Evolutionary conservation across 92 coral and sea anemone species (phyloP), one percentile per base, ranked within the genome.

Genomic region (Porites divaricata): DNA sequence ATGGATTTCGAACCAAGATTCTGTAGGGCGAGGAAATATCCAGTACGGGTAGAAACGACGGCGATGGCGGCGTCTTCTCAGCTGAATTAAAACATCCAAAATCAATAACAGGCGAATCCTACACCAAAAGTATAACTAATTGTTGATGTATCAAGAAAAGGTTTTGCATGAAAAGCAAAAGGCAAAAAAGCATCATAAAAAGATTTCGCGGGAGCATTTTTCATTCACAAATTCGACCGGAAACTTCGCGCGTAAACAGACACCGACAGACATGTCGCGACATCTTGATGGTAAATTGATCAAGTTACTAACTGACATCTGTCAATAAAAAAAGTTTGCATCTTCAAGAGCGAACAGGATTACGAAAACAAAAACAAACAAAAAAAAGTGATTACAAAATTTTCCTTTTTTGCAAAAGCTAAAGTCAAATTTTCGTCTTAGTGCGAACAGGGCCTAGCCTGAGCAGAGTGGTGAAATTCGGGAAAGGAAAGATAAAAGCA

Each of bases 61-160:
- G 59, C 76, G 63, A 72, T 72, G 77, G 77, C 35, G 63, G 77
- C 77, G 35, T 72, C 77, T 72, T 72, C 59, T 50, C 59, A 72
- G 76, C 76, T 72, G 76, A 72, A 48, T 72, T 72, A 72, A 49
- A 72, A 72, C 63, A 35, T 72, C 63, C 41, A 51, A 72, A 72
- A 72, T 72, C 77, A 61, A 50, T 72, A 72, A 72, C 35, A 65
- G 70, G 12, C 28, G 35, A 72, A 71, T 71, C 59, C 75, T 71
- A 41, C 16, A 71, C 75, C 75, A 71, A 71, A 71, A 71, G 9
- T 71, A 71, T 71, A 71, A 19, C 75, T 71, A 7, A 71, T 71
- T 71, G 75, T 41, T 71, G 58, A 71, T 45, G 58, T 71, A 71
- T 23, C 75, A 71, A 17, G 56, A 70, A 70, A 21, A 45, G 54